A percentile compares a stretch with the other conserved stretches of the same genome.
These are phyloP conservation scores for Drosophila differens DNA, from an alignment of 2,888 invertebrate genomes.

Conservation along the genomic window DNA sequence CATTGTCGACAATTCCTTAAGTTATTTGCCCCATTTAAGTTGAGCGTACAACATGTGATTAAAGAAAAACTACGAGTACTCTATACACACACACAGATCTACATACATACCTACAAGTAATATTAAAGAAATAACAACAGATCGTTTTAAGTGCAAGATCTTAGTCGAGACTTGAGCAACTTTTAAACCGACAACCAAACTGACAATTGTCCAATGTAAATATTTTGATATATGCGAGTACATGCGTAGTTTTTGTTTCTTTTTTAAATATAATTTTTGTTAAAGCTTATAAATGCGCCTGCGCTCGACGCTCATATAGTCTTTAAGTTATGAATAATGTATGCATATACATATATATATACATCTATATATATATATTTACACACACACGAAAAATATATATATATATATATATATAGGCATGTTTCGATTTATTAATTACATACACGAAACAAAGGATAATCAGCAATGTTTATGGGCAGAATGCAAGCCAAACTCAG, in stretches of 20 bases:
- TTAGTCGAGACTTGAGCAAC: constrained; percentile 17
- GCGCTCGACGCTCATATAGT: constrained; percentile 66
- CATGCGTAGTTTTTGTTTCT: constrained; percentile 66
- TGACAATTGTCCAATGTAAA: constrained; percentile 71
- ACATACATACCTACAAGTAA: constrained; percentile 41
- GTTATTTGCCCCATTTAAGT: constrained; percentile 65
- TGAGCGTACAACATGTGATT: constrained; percentile 80
- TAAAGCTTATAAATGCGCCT: constrained; percentile 70
- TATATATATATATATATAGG: constrained; percentile 36
- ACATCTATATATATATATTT: constrained; percentile 35
- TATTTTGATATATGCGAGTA: constrained; percentile 60
- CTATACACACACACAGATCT: constrained; percentile 35
- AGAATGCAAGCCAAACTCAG: constrained; percentile 79
- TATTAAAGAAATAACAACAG: constrained; percentile 22
- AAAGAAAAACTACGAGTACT: constrained; percentile 68
- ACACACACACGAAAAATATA: constrained; percentile 13
- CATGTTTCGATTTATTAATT: constrained; percentile 34
- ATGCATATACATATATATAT: constrained; percentile 41
- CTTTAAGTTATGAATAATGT: constrained; percentile 58
- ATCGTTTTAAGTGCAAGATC: constrained; percentile 21
- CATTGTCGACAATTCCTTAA: constrained; percentile 74
- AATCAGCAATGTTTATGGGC: constrained; percentile 66
- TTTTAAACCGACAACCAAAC: constrained; percentile 34
- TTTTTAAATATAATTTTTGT: constrained; percentile 64
- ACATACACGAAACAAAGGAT: constrained; percentile 45